phyloP scores from a whole-genome alignment of 2,797 vertebrate genomes.

The Tokudaia tokunoshimensis region DNA sequence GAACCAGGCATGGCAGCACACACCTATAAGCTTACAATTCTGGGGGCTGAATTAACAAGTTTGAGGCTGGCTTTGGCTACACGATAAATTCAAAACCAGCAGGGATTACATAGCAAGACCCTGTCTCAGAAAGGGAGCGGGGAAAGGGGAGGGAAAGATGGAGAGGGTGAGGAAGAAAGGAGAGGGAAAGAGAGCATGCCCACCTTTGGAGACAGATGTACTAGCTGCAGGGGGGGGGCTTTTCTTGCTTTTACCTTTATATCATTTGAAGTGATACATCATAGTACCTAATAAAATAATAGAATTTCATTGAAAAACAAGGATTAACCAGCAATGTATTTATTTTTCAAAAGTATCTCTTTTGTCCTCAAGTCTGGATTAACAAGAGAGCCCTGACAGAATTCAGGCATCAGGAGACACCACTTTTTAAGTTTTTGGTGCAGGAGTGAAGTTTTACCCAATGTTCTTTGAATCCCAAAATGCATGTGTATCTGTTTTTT shows the following conservation, averaged over 20 bases:
- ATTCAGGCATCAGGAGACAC: background rate
- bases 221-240: background rate
- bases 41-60: background rate
- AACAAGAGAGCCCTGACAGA: background rate
- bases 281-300: background rate
- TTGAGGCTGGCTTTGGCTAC: background rate
- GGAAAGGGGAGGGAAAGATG: background rate
- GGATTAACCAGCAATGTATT: background rate
- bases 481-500: background rate
- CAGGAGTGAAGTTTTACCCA: background rate
- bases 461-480: constrained; percentile 40
- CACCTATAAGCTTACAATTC: background rate
- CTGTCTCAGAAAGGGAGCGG: background rate
- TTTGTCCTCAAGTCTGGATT: background rate
- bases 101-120: background rate
- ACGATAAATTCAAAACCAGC: background rate
- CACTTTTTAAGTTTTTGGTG: background rate
- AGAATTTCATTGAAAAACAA: constrained; percentile 9
- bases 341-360: background rate
- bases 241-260: background rate
- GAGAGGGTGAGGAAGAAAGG: background rate
- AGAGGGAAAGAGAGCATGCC: background rate
- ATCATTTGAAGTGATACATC: constrained; percentile 7
- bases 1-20: background rate
- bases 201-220: background rate